Evolutionary conservation across 1,140 invertebrate species (phyloP), one percentile per base, ranked within the genome.

Genomic region (Aphidius ervi): DNA sequence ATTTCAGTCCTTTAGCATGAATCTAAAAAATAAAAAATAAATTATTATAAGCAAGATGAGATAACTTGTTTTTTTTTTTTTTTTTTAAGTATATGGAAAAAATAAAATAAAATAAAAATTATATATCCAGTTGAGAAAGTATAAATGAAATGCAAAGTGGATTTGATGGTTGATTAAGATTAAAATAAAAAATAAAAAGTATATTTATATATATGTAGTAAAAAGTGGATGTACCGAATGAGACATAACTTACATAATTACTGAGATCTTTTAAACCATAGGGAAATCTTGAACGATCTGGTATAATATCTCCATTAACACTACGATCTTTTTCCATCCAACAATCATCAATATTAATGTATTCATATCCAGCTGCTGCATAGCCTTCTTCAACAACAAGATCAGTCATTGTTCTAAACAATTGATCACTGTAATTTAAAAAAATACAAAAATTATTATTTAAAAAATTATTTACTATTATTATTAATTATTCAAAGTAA

Each of bases 331-430:
- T 88, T 65, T 92, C 91, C 59, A 94, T 78, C 95, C 95, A 98
- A 77, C 95, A 98, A 77, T 98, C 95, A 73, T 98, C 95, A 56
- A 98, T 88, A 74, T 94, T 97, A 57, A 97, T 87, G 72, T 95
- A 95, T 72, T 95, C 88, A 78, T 97, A 98, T 31, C 95, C 95
- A 6, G 83, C 88, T 37, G 87, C 88, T 23, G 88, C 89, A 73
- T 95, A 98, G 5, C 95, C 95, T 73, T 97, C 93, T 9, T 85
- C 82, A 3, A 94, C 91, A 58, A 98, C 79, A 61, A 92, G 84
- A 74, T 98, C 94, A 20, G 95, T 87, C 93, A 96, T 96, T 57
- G 90, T 90, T 68, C 88, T 88, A 78, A 97, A 97, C 4, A 98
- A 82, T 48, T 87, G 85, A 77, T 98, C 96, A 79, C 95, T 98